Conservation (phyloP, 2,113 vertebrate species). For the Formicarius rufipectus region DNA sequence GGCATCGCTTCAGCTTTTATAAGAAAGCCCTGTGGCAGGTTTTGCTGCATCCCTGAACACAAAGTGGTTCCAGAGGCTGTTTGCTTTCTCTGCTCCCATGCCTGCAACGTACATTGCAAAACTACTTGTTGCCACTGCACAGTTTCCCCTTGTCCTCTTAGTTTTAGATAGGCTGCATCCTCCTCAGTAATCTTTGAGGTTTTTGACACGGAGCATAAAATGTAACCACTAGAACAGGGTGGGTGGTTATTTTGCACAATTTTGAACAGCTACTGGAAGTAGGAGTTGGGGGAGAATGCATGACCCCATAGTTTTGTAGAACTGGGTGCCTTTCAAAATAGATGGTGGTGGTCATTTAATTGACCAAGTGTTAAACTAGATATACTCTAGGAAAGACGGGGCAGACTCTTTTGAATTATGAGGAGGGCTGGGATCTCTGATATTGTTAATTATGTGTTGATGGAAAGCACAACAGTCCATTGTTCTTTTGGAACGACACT, state of each 20-base stretch:
- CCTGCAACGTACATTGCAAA: neutral
- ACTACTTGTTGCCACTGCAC: neutral
- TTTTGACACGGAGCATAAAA: neutral
- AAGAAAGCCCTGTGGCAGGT: neutral
- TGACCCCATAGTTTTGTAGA: neutral
- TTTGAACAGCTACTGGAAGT: neutral
- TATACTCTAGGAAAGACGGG: neutral
- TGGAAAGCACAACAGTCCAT: neutral
- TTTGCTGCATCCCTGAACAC: neutral
- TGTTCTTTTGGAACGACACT: neutral
- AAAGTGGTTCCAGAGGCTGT: neutral
- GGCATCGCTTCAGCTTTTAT: neutral
- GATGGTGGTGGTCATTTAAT: neutral
- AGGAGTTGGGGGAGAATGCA: neutral
- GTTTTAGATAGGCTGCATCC: neutral
- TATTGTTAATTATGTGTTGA: neutral
- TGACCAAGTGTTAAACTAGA: neutral
- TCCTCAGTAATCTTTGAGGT: neutral
- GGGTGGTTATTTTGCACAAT: neutral
- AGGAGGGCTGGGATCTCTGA: neutral
- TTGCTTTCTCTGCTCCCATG: neutral
- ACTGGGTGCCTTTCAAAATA: neutral
- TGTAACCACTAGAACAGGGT: neutral
- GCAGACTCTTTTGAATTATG: neutral
- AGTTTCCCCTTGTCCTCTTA: neutral